Evolutionary conservation across 1,140 invertebrate genomes (phyloP), one percentile per base, ranked within the genome.

Genomic region (Drosophila kohkoa): DNA sequence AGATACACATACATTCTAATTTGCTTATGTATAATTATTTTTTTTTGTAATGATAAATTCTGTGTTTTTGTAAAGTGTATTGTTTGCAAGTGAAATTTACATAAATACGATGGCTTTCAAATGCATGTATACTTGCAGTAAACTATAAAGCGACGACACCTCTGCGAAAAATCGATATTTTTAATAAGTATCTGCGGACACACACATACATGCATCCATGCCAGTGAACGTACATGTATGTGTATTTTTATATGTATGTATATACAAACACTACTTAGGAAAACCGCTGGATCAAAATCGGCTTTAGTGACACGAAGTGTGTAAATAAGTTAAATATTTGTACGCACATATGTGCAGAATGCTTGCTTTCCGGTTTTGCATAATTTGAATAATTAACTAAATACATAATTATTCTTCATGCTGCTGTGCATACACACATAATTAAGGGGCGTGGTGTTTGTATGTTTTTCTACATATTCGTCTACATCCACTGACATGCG

Each of bases 151-250:
- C 46, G 51, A 71, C 35, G 51, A 71, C 35, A 41, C 13, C 48
- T 48, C 54, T 74, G 71, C 20, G 71, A 74, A 74, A 74, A 74
- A 74, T 74, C 71, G 65, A 74, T 74, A 68, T 54, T 68, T 63
- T 58, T 72, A 58, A 66, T 72, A 58, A 66, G 69, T 65, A 66
- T 71, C 43, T 69, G 69, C 51, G 51, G 51, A 35, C 65, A 58
- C 20, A 41, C 16, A 48, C 20, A 48, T 60, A 32, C 46, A 63
- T 49, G 0, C 51, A 38, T 20, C 20, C 2, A 20, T 25, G 20
- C 3, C 20, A 25, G 20, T 25, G 20, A 38, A 38, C 7, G 11
- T 25, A 13, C 7, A 38, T 49, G 38, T 68, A 45, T 49, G n/a
- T 60, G 58, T 60, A 59, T 68, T 51, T 51, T 46, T 55, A 43